phyloP scores from a whole-genome alignment of 2,888 invertebrate genomes.

The Synanthedon andrenaeformis region DNA sequence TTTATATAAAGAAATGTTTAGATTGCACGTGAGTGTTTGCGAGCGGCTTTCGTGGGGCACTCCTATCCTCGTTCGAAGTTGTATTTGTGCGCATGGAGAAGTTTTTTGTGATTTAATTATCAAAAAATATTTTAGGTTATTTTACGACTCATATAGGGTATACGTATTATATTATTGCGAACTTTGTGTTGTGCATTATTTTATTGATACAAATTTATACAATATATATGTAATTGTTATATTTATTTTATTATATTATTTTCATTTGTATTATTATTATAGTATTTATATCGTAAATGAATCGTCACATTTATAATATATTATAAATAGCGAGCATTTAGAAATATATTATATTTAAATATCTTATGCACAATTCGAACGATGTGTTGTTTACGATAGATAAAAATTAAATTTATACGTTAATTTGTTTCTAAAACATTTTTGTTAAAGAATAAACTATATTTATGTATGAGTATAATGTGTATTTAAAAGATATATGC shows the following conservation, averaged over 20 bases:
- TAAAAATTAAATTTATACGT: no score
- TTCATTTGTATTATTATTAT: no score
- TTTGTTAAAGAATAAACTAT: no score
- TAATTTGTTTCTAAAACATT: no score
- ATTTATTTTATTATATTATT: background rate
- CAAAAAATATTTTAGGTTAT: constrained; percentile 35
- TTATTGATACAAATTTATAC: constrained; percentile 5
- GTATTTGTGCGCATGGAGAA: constrained; percentile 1
- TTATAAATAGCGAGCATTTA: no score
- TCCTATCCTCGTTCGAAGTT: constrained; percentile 42
- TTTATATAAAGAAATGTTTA: constrained; percentile 37
- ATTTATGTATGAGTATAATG: background rate
- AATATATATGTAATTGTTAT: constrained; percentile 8
- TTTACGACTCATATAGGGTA: constrained; percentile 15
- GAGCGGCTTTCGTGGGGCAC: constrained; percentile 61
- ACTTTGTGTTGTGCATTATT: constrained; percentile 42
- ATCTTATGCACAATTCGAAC: no score
- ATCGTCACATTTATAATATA: no score
- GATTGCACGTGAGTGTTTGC: constrained; percentile 46
- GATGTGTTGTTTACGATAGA: no score
- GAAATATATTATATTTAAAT: no score
- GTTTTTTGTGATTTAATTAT: constrained; percentile 21
- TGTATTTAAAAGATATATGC: no score
- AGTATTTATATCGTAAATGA: no score
- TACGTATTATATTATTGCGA: background rate